A percentile compares a stretch with the other conserved stretches of the same genome.
phyloP scores from a whole-genome alignment of 2,797 vertebrate genomes.

The Pachyuromys duprasi region DNA sequence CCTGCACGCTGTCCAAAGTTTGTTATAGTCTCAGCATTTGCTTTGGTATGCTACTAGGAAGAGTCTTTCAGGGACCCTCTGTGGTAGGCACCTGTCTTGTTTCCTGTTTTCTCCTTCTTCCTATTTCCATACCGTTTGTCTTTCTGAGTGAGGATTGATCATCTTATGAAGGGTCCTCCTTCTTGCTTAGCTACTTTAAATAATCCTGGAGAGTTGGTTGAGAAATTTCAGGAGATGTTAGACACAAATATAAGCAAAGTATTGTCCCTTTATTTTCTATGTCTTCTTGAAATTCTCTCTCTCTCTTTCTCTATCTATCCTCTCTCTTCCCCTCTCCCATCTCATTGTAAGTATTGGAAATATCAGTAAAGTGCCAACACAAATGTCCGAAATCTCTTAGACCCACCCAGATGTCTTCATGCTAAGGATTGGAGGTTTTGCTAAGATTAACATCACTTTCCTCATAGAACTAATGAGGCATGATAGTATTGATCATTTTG shows the following conservation, averaged over 20 bases:
- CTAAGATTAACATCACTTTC: slow-evolving; percentile 61
- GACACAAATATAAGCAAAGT: background rate
- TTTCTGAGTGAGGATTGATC: too few species aligned
- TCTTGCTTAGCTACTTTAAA: background rate
- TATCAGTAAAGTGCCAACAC: background rate
- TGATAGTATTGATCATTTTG: background rate
- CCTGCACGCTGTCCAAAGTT: too few species aligned
- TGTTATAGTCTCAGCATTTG: too few species aligned
- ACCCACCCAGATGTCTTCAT: background rate
- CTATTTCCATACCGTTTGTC: too few species aligned
- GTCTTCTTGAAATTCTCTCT: background rate
- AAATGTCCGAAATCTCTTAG: background rate
- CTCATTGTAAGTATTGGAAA: background rate
- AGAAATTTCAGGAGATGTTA: background rate
- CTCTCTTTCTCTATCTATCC: background rate
- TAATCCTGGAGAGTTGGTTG: background rate
- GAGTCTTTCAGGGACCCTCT: too few species aligned
- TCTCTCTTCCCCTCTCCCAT: background rate
- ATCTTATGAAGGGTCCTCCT: too few species aligned
- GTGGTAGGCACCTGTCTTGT: too few species aligned
- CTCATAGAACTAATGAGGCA: background rate
- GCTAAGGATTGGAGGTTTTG: background rate
- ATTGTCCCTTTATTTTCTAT: background rate
- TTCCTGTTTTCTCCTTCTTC: too few species aligned
- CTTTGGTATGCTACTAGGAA: too few species aligned